Conservation (phyloP, 2,113 vertebrate species). For the Phalacrocorax aristotelis region DNA sequence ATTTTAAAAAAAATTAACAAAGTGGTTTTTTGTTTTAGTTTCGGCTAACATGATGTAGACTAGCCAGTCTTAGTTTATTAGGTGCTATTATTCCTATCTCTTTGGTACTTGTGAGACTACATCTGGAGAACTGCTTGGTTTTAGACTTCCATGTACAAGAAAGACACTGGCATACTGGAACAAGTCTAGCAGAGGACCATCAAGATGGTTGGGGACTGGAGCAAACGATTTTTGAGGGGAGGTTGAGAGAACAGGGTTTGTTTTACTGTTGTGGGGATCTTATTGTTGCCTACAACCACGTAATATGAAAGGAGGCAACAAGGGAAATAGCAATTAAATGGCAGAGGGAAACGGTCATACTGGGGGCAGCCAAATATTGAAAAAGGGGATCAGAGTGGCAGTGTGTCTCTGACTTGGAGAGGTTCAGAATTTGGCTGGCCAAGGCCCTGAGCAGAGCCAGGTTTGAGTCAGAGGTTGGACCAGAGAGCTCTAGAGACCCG, state of each 20-base stretch:
- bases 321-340: not conserved
- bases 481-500: not conserved
- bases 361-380: not conserved
- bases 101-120: not conserved
- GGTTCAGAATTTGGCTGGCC: not conserved
- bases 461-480: not conserved
- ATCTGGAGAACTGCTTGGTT: not conserved
- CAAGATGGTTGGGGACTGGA: not conserved
- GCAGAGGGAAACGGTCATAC: too few relatives aligned
- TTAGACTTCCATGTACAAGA: not conserved
- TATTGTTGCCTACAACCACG: fast-evolving
- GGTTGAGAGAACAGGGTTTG: not conserved
- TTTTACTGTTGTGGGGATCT: not conserved
- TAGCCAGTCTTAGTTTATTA: not conserved
- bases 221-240: not conserved
- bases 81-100: not conserved
- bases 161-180: not conserved
- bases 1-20: not conserved
- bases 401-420: not conserved
- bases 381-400: not conserved
- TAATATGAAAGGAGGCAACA: not conserved
- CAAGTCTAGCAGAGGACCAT: not conserved
- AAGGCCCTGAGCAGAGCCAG: not conserved
- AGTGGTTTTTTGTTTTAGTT: not conserved
- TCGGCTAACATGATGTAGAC: not conserved